A percentile compares a stretch with the other conserved stretches of the same genome.
Evolutionary conservation across 2,888 invertebrate species (phyloP).

Genomic region (Brachypterus glaber): DNA sequence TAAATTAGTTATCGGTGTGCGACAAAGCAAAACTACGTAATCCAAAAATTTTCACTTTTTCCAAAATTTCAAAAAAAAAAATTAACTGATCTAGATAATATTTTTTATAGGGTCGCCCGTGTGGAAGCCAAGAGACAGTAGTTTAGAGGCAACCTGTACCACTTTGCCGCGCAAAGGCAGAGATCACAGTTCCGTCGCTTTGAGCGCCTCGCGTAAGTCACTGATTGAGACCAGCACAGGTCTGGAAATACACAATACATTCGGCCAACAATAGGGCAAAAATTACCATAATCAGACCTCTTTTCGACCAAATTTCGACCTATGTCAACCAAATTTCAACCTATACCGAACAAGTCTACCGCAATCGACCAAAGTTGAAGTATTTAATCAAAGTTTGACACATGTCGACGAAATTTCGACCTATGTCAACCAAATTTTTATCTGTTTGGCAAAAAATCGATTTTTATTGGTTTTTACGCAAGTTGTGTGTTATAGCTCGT

Average conservation of each 20-base stretch:
- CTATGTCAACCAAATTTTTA: too few species aligned
- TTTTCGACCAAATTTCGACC: too few species aligned
- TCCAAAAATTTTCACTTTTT: not conserved
- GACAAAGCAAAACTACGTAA: conserved; percentile 14
- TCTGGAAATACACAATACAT: conserved; percentile 40
- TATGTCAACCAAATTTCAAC: too few species aligned
- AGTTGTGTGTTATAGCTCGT: too few species aligned
- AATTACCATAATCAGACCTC: too few species aligned
- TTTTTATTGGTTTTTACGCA: too few species aligned
- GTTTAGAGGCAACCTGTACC: conserved; percentile 49
- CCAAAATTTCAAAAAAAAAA: not conserved
- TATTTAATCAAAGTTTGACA: too few species aligned
- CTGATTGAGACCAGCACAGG: conserved; percentile 45
- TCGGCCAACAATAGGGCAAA: conserved; percentile 36
- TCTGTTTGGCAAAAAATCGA: too few species aligned
- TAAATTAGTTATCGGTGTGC: too few species aligned
- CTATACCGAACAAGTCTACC: too few species aligned
- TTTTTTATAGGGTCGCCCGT: conserved; percentile 91
- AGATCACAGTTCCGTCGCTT: conserved; percentile 42
- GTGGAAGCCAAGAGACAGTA: conserved; percentile 92
- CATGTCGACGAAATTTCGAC: too few species aligned
- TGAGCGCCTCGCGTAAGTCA: conserved; percentile 51
- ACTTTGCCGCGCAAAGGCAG: conserved; percentile 55
- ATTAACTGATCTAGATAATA: conserved; percentile 42
- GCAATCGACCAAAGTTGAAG: too few species aligned